Base-by-base conservation (phyloP, 2,113 vertebrate species). In the Saguinus imperator region DNA sequence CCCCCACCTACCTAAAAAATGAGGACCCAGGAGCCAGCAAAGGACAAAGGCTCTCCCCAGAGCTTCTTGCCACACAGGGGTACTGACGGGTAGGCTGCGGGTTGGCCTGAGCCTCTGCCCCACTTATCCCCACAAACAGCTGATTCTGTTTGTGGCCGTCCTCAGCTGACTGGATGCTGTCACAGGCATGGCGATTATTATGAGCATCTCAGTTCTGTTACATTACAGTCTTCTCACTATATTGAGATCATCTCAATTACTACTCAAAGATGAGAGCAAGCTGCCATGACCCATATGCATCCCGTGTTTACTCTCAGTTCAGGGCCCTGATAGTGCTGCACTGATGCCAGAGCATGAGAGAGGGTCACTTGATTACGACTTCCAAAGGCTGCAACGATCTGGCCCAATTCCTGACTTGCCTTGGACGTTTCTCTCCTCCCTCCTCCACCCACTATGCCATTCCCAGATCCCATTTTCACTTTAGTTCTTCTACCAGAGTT, bases 281-380 rank as follows among this genome's bases (percentile, higher is more conserved):
- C 25, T 27, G 57, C 29, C 87, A 29, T 21, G 29, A 50, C 4
- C 55, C 66, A 13, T 2, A 1, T 0, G 14, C 29, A 2, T 50
- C 27, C 43, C 50, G 18, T 29, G n/a, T 9, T 83, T 45, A 29
- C 35, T 27, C 40, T 76, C 55, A 85, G 35, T 9, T 45, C 35
- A 6, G 40, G 48, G n/a, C 43, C 66, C 9, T 6, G 18, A 45
- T 1, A 57, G 32, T 40, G 5, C 37, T 2, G 1, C n/a, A 1
- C 0, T 20, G 83, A 48, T 14, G 64, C 8, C 37, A 25, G 37
- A 55, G 8, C 29, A 1, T 43, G 32, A 45, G 80, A 77, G 3
- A 27, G 37, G 11, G 27, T 76, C 68, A 23, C 8, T 20, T 27
- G 27, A 23, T 52, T 2, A 52, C 25, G 86, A 8, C 83, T 66